Percentiles rank a stretch among this genome's conserved stretches.
Evolutionary conservation across 2,797 vertebrate species (phyloP).

Genomic region (Centropyge bicolor): DNA sequence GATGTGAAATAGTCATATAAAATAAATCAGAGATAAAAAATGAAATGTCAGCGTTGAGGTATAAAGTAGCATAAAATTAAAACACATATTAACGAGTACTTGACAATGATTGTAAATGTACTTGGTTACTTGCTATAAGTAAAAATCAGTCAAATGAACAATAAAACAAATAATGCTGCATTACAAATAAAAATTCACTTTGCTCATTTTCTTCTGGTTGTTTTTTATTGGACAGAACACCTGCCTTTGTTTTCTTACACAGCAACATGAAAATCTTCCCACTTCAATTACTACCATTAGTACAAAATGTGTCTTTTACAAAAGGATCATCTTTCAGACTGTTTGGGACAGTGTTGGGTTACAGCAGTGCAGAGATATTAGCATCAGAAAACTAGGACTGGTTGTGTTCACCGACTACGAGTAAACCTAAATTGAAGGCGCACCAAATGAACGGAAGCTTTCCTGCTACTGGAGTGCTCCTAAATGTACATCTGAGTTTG

Average conservation of each 20-base stretch:
- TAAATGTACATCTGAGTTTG: slow-evolving; percentile 42
- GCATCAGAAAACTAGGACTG: slow-evolving; percentile 51
- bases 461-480: slow-evolving; percentile 56
- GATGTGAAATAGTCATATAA: background rate
- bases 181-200: background rate
- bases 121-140: background rate
- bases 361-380: slow-evolving; percentile 70
- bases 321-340: slow-evolving; percentile 68
- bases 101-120: background rate
- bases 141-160: background rate
- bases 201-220: slow-evolving; percentile 55
- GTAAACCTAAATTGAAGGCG: slow-evolving; percentile 43
- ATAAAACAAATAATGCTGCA: background rate
- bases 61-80: background rate
- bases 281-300: slow-evolving; percentile 77
- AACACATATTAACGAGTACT: background rate
- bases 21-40: background rate
- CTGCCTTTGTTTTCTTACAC: slow-evolving; percentile 52
- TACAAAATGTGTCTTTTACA: slow-evolving; percentile 84
- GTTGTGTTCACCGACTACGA: slow-evolving; percentile 53
- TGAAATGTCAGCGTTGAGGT: background rate
- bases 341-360: slow-evolving; percentile 56
- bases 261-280: slow-evolving; percentile 71
- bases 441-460: slow-evolving; percentile 42
- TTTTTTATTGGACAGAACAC: slow-evolving; percentile 80